Base-by-base conservation (phyloP, 1,140 invertebrate species). In the Dryas iulia region DNA sequence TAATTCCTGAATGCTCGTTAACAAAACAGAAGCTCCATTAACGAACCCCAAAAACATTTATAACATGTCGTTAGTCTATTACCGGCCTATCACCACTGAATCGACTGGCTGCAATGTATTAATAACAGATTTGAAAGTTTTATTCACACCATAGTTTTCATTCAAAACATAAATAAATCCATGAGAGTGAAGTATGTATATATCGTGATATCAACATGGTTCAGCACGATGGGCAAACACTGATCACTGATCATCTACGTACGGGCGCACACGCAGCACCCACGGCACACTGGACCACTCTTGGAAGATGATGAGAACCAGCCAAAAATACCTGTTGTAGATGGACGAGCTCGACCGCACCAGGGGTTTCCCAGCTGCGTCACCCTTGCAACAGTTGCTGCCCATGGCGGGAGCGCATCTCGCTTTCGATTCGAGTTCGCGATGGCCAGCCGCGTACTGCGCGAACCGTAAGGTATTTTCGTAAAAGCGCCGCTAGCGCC, bases 351-450 rank as follows among this genome's bases (percentile, higher is more conserved):
- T 79, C 61, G 84, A 86, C 69, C 85, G 72, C 70, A 78, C 77
- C 73, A 87, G 65, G 59, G 86, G 83, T 70, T 83, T 82, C 71
- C 79, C 83, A 58, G 83, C 77, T 63, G 87, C 86, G 78, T 88
- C 87, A 78, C 86, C 87, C 76, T 90, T 90, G 77, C 87, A 90
- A 84, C 87, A 90, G 79, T 87, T 90, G 83, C 86, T 88, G 80
- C 87, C 87, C 87, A 90, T 90, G 69, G 66, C 79, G 82, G 77
- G 84, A 84, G 84, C 83, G 73, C 87, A 90, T 89, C 62, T 81
- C 87, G 85, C n/a, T 77, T 78, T 79, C 79, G 83, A 70, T 74
- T 78, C 64, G 77, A 84, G 80, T 83, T 73, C 82, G 79, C 82
- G 84, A 78, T 74, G 73, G 77, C 74, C 67, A 69, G 69, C 69